Conservation (phyloP, 2,888 invertebrate species). For the Cheilosia urbana region DNA sequence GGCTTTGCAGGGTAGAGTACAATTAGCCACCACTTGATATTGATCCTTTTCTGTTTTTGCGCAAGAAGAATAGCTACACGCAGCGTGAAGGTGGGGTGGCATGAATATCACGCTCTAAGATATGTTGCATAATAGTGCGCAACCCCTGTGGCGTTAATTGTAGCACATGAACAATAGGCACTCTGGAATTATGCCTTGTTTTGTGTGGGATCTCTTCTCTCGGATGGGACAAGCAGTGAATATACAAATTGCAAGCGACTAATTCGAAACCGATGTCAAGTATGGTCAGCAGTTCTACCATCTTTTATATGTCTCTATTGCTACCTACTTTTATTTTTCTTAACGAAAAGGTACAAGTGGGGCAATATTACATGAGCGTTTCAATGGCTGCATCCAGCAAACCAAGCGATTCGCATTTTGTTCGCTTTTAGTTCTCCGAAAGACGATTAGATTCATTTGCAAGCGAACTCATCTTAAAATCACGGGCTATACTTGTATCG, state of each 20-base stretch:
- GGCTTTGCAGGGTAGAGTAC: slow-evolving; percentile 42
- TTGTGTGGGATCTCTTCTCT: slow-evolving; percentile 26
- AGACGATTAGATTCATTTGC: too few species aligned
- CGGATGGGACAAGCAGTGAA: neutral
- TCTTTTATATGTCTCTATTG: too few species aligned
- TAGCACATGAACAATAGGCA: slow-evolving; percentile 36
- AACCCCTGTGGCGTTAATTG: slow-evolving; percentile 69
- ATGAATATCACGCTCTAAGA: slow-evolving; percentile 18
- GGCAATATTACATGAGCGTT: too few species aligned
- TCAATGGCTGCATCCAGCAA: too few species aligned
- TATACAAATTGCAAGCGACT: neutral
- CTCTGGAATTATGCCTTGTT: slow-evolving; percentile 24
- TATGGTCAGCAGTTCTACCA: too few species aligned
- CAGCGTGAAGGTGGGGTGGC: slow-evolving; percentile 46
- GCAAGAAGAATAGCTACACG: slow-evolving; percentile 42
- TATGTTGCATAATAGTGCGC: slow-evolving; percentile 57
- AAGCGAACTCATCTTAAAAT: too few species aligned
- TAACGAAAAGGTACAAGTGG: too few species aligned
- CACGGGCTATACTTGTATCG: too few species aligned
- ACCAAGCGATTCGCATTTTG: too few species aligned
- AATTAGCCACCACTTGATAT: slow-evolving; percentile 74
- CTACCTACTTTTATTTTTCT: too few species aligned
- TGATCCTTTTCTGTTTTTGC: slow-evolving; percentile 54
- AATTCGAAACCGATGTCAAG: neutral
- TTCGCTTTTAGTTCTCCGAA: too few species aligned